Conservation (phyloP, 2,113 vertebrate species). For the Ciconia boyciana region DNA sequence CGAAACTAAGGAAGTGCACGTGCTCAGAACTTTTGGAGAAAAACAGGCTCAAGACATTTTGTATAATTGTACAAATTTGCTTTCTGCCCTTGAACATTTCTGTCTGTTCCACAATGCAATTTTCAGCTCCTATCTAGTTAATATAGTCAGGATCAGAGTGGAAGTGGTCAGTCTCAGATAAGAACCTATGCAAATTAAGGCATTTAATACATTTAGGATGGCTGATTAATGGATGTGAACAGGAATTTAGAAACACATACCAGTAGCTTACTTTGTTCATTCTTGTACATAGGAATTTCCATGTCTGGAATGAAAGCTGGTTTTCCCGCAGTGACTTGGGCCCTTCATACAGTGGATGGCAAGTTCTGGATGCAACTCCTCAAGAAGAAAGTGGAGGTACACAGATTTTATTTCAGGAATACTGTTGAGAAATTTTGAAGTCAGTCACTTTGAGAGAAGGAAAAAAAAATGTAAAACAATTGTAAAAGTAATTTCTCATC, state of each 20-base stretch:
- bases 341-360: constrained; percentile 85
- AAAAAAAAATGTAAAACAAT: neutral
- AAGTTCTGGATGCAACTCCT: constrained; percentile 92
- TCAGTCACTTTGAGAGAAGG: neutral
- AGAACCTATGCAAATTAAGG: neutral
- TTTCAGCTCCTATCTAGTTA: neutral
- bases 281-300: constrained; percentile 86
- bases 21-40: neutral
- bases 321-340: constrained; percentile 85
- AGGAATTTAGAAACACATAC: neutral
- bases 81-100: neutral
- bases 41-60: neutral
- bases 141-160: neutral
- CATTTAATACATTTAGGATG: neutral
- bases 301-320: constrained; percentile 96
- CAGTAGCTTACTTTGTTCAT: neutral
- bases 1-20: neutral
- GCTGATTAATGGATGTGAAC: neutral
- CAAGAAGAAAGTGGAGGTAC: constrained; percentile 92
- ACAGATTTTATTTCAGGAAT: constrained; percentile 24
- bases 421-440: neutral
- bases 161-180: neutral
- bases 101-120: neutral
- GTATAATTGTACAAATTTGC: neutral
- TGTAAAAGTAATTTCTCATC: neutral